These are phyloP conservation scores for Auanema sp. DNA, from an alignment of 2,888 invertebrate genomes.

Conservation along the genomic window DNA sequence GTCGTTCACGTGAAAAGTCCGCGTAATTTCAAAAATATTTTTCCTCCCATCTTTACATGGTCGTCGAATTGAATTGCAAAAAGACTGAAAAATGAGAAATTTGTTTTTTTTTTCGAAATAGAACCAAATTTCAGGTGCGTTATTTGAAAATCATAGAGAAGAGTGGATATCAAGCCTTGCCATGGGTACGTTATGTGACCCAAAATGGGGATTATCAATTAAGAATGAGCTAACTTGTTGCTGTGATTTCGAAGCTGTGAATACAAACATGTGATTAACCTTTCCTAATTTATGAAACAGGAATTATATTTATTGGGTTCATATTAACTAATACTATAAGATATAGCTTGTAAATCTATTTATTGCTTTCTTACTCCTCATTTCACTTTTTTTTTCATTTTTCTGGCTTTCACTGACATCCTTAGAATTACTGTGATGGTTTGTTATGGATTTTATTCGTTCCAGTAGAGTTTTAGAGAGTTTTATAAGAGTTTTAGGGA, in stretches of 20 bases:
- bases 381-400: too few relatives aligned
- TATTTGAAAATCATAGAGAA: constrained; percentile 98
- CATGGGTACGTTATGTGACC: constrained; percentile 99
- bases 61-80: not conserved
- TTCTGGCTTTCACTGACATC: too few relatives aligned
- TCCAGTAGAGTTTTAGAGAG: too few relatives aligned
- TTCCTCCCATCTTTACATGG: constrained; percentile 1
- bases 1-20: not conserved
- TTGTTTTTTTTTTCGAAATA: constrained; percentile 3
- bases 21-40: not conserved
- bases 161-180: constrained; percentile 95
- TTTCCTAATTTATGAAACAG: not conserved
- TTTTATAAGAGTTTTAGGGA: too few relatives aligned
- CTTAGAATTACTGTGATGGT: too few relatives aligned
- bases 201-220: constrained; percentile 98
- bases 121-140: constrained; percentile 72
- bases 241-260: not conserved
- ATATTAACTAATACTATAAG: too few relatives aligned
- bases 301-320: constrained; percentile 5
- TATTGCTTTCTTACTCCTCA: too few relatives aligned
- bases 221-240: constrained; percentile 70
- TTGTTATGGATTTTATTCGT: too few relatives aligned
- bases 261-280: too few relatives aligned
- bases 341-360: too few relatives aligned
- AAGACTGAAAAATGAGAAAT: constrained; percentile 1